Conservation (phyloP, 2,888 invertebrate genomes). For the Bedellia somnulentella region DNA sequence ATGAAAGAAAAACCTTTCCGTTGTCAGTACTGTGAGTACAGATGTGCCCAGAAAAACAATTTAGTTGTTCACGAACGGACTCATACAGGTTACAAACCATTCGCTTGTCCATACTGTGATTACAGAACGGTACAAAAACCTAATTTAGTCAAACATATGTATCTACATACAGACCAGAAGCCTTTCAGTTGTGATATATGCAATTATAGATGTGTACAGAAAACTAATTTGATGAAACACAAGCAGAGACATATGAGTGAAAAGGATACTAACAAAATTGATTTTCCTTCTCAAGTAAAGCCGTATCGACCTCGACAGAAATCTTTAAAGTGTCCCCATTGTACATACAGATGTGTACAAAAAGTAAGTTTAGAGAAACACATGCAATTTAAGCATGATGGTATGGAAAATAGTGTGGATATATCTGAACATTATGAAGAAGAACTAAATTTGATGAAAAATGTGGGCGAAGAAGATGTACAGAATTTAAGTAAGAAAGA, state of each 20-base stretch:
- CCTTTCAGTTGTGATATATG: conserved; percentile 52
- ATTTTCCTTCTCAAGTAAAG: conserved; percentile 27
- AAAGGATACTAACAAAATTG: conserved; percentile 28
- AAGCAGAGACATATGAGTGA: conserved; percentile 47
- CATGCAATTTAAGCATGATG: conserved; percentile 37
- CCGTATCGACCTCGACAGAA: conserved; percentile 46
- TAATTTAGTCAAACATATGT: conserved; percentile 55
- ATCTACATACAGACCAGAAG: conserved; percentile 50
- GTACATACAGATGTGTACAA: conserved; percentile 43
- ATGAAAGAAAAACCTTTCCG: conserved; percentile 54
- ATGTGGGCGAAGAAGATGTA: conserved; percentile 15
- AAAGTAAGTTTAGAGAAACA: conserved; percentile 52
- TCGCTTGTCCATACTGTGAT: conserved; percentile 49
- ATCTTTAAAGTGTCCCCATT: conserved; percentile 39
- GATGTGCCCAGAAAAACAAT: conserved; percentile 54
- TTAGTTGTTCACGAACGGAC: conserved; percentile 51
- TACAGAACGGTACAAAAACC: conserved; percentile 54
- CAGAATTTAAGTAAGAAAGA: conserved; percentile 33
- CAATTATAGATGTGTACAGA: conserved; percentile 48
- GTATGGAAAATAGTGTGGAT: conserved; percentile 12
- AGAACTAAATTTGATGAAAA: conserved; percentile 15
- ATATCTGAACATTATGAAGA: conserved; percentile 11
- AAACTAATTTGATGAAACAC: conserved; percentile 50
- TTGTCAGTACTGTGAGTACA: conserved; percentile 52
- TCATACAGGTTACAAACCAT: conserved; percentile 53